phyloP scores from a whole-genome alignment of 2,797 vertebrate genomes.

The Meriones psammophilus region DNA sequence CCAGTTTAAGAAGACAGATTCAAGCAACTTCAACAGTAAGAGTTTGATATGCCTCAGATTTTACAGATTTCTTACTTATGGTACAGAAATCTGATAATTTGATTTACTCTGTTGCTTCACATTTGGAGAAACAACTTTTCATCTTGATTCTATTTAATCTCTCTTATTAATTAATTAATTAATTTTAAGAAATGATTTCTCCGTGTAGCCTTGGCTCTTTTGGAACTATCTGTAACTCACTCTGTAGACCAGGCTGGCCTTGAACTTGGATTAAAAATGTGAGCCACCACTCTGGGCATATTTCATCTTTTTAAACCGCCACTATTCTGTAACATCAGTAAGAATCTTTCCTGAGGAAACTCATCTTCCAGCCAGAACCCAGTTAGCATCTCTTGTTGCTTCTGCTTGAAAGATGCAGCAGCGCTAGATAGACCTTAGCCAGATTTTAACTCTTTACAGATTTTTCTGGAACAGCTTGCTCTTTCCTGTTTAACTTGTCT shows the following conservation, averaged over 20 bases:
- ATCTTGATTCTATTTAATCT: neutral
- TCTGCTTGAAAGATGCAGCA: neutral
- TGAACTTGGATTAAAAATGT: too few relatives aligned
- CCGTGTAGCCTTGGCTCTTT: too few relatives aligned
- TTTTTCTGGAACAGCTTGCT: neutral
- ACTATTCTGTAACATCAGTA: neutral
- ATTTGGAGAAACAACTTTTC: neutral
- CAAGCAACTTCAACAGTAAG: neutral
- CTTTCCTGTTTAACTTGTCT: neutral
- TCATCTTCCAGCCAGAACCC: neutral
- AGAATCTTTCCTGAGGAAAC: neutral
- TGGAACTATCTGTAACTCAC: too few relatives aligned
- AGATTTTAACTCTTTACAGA: neutral
- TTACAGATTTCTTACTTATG: neutral
- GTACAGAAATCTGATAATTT: neutral
- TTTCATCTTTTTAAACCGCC: too few relatives aligned
- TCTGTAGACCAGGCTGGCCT: too few relatives aligned
- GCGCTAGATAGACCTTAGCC: fast-evolving
- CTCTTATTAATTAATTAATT: too few relatives aligned
- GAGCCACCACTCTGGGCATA: too few relatives aligned
- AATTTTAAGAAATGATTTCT: too few relatives aligned
- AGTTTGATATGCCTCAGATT: neutral
- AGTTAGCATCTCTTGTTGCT: neutral
- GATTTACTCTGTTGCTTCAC: neutral
- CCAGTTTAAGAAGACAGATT: neutral